Evolutionary conservation across 2,888 invertebrate genomes (phyloP).

Genomic region (Cephus rjabovi): DNA sequence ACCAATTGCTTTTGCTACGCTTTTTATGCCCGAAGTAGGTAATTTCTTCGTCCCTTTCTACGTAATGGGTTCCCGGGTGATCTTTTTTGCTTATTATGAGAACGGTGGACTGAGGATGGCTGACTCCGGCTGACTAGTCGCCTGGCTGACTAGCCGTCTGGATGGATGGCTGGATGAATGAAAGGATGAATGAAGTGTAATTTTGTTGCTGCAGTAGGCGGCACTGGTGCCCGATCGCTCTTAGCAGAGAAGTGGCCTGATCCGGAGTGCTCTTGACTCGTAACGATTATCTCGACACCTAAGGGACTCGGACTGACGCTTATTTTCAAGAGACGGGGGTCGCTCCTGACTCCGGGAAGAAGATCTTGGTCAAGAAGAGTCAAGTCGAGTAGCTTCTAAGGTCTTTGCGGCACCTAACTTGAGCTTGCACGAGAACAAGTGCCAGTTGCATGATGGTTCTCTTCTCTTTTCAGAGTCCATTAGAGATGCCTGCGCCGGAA

Average conservation of each 20-base stretch:
- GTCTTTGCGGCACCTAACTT: neutral
- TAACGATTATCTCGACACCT: slow-evolving; percentile 25
- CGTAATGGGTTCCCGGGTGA: slow-evolving; percentile 52
- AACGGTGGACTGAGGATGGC: slow-evolving; percentile 17
- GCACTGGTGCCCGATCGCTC: slow-evolving; percentile 4
- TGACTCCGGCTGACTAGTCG: slow-evolving; percentile 8
- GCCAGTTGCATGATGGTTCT: neutral
- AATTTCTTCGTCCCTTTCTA: slow-evolving; percentile 54
- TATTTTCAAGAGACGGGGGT: neutral
- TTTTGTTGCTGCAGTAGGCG: slow-evolving; percentile 35
- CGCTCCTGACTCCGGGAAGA: neutral
- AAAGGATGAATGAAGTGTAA: slow-evolving; percentile 59
- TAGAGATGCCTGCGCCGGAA: neutral
- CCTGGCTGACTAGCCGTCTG: neutral
- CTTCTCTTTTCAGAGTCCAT: neutral
- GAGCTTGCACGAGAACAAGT: neutral
- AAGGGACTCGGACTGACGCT: neutral
- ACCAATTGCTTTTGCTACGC: slow-evolving; percentile 55
- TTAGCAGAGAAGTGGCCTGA: slow-evolving; percentile 1
- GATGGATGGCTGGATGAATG: slow-evolving; percentile 47
- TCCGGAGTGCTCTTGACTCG: slow-evolving; percentile 15
- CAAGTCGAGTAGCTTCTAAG: slow-evolving; percentile 1
- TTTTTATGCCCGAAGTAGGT: slow-evolving; percentile 57
- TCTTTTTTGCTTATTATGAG: slow-evolving; percentile 57
- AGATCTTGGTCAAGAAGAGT: slow-evolving; percentile 18